Evolutionary conservation across 2,113 vertebrate genomes (phyloP).

Genomic region (Saimiri boliviensis): DNA sequence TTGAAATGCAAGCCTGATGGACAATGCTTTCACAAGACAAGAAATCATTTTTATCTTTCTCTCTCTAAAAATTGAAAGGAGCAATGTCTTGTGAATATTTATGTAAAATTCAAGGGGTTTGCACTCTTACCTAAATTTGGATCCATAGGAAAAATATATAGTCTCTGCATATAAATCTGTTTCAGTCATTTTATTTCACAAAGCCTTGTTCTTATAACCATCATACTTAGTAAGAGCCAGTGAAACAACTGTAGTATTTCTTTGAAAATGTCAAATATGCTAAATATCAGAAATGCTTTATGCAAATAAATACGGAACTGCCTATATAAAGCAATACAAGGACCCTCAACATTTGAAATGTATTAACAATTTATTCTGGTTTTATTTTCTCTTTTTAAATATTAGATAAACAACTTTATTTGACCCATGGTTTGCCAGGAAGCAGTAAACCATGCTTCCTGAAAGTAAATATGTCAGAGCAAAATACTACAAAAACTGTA

Average conservation of each 20-base stretch:
- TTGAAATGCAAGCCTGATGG: slow-evolving; percentile 11
- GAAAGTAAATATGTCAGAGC: neutral
- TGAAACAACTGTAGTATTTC: neutral
- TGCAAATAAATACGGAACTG: neutral
- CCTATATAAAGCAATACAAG: neutral
- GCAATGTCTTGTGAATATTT: neutral
- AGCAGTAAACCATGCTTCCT: neutral
- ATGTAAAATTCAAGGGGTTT: neutral
- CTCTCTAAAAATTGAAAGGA: neutral
- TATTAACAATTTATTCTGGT: neutral
- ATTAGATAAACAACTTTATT: neutral
- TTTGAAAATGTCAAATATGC: neutral
- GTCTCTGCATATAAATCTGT: neutral
- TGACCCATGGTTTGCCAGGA: neutral
- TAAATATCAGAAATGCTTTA: neutral
- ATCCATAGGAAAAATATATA: neutral
- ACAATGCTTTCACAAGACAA: neutral
- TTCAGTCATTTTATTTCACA: neutral
- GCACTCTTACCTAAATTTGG: neutral
- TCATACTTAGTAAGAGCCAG: neutral
- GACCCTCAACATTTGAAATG: neutral
- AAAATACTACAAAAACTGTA: neutral
- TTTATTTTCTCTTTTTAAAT: neutral
- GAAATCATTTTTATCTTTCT: neutral
- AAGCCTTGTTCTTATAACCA: neutral